phyloP scores from a whole-genome alignment of 2,888 invertebrate genomes.

The Epinotia brunnichana region DNA sequence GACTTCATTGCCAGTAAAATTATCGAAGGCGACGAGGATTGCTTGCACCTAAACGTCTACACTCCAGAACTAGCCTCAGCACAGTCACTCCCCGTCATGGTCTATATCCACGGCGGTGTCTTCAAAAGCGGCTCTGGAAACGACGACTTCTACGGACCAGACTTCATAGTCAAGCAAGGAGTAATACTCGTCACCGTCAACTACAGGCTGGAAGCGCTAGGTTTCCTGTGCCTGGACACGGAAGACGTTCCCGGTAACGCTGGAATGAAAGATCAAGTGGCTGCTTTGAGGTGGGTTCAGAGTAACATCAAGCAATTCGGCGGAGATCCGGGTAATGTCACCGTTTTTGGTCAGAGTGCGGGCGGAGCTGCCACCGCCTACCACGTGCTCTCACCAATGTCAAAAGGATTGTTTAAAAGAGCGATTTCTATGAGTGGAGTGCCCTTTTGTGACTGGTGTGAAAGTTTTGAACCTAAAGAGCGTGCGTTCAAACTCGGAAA shows the following conservation, averaged over 20 bases:
- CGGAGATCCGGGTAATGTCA: constrained; percentile 60
- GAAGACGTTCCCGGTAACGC: constrained; percentile 66
- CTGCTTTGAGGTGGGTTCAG: constrained; percentile 62
- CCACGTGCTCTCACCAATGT: constrained; percentile 61
- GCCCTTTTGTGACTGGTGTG: constrained; percentile 59
- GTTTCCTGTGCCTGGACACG: constrained; percentile 62
- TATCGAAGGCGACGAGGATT: constrained; percentile 59
- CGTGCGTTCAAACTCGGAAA: constrained; percentile 61
- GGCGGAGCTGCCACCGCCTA: constrained; percentile 55
- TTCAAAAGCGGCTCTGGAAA: constrained; percentile 60
- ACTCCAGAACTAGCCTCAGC: constrained; percentile 52
- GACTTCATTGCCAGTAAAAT: constrained; percentile 53
- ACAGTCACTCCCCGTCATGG: constrained; percentile 59
- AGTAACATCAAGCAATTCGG: constrained; percentile 60
- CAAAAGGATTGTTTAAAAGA: constrained; percentile 58
- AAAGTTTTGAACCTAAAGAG: constrained; percentile 52
- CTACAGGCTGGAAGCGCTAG: constrained; percentile 63
- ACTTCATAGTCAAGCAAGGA: constrained; percentile 58
- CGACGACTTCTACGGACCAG: constrained; percentile 57
- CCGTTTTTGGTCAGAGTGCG: constrained; percentile 63
- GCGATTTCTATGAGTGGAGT: constrained; percentile 61
- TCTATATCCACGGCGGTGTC: constrained; percentile 64
- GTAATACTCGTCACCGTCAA: constrained; percentile 64
- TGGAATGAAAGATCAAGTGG: constrained; percentile 66
- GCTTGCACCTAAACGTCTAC: constrained; percentile 63